Evolutionary conservation across 2,113 vertebrate genomes (phyloP).

Genomic region (Equus quagga): DNA sequence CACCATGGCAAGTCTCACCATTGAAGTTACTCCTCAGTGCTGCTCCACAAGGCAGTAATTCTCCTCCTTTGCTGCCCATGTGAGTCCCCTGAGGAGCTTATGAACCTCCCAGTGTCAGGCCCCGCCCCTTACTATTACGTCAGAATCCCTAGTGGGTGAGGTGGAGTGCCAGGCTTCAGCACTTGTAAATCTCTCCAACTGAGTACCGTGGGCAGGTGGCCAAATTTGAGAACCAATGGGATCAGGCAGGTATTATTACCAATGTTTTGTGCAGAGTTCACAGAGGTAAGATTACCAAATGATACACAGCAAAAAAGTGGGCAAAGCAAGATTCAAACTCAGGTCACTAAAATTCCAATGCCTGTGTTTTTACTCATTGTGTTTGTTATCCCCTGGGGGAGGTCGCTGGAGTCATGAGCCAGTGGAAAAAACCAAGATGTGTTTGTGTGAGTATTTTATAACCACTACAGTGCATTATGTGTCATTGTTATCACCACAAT

Average conservation of each 20-base stretch:
- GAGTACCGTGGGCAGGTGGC: not conserved
- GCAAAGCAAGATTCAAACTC: not conserved
- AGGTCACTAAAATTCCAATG: not conserved
- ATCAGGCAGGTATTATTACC: too few relatives aligned
- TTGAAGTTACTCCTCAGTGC: too few relatives aligned
- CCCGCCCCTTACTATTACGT: not conserved
- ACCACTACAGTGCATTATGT: not conserved
- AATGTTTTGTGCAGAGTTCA: not conserved
- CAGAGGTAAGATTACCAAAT: not conserved
- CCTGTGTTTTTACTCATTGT: not conserved
- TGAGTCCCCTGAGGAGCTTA: too few relatives aligned
- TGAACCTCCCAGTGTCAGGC: not conserved
- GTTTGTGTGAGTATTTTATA: not conserved
- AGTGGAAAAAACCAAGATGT: not conserved
- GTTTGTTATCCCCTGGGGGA: not conserved
- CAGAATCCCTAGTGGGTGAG: not conserved
- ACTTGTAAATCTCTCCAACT: not conserved
- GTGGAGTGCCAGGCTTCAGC: too few relatives aligned
- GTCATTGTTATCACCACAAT: not conserved
- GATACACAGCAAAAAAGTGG: not conserved
- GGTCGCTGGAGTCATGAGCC: not conserved
- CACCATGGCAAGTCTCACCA: not conserved
- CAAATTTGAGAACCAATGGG: not conserved
- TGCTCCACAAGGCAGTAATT: rapidly evolving
- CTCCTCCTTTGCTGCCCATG: not conserved